Base-by-base conservation (phyloP, 2,113 vertebrate genomes). In the Narcine bancroftii region DNA sequence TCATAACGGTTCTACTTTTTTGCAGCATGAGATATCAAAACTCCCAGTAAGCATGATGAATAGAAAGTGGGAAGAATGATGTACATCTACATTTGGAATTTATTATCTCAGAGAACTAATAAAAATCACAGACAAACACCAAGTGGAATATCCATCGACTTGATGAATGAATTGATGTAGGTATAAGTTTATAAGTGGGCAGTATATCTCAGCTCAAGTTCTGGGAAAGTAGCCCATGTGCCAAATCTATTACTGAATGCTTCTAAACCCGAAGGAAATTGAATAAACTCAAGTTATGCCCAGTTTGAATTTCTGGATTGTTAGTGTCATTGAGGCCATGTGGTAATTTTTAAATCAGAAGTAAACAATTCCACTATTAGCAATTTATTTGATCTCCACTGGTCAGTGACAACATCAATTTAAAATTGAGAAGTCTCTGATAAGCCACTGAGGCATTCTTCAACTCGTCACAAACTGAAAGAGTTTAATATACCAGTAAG, bases 121-220 rank as follows among this genome's bases (percentile, higher is more conserved):
- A 89, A 89, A 89, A 66, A 26, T 66, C 42, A 66, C 36, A 45
- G 36, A 24, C 1, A 9, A 26, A 39, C 36, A 42, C 60, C 36
- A 89, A 66, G 66, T 91, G 33, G 89, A 91, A 69, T 91, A 39
- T 66, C 29, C 36, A 89, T 89, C 17, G 9, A 39, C 42, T 69
- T 91, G 87, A 91, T 69, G 26, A 66, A 91, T 45, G 63, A 66
- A 66, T 19, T 45, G 24, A 69, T 29, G 36, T 17, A 4, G 56
- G 17, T 29, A 6, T 36, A 15, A 11, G 33, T 45, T 45, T 91
- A 69, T 1, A 45, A 33, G 6, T 33, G 21, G 42, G 24, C 89
- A 91, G 21, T 15, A 2, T 21, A 60, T 60, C 81, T n/a, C 0
- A 50, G 45, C 7, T 81, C 47, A 50, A 53, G 77, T 53, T 53